Evolutionary conservation across 2,888 invertebrate species (phyloP), one percentile per base, ranked within the genome.

Genomic region (Dryocosmus kuriphilus): DNA sequence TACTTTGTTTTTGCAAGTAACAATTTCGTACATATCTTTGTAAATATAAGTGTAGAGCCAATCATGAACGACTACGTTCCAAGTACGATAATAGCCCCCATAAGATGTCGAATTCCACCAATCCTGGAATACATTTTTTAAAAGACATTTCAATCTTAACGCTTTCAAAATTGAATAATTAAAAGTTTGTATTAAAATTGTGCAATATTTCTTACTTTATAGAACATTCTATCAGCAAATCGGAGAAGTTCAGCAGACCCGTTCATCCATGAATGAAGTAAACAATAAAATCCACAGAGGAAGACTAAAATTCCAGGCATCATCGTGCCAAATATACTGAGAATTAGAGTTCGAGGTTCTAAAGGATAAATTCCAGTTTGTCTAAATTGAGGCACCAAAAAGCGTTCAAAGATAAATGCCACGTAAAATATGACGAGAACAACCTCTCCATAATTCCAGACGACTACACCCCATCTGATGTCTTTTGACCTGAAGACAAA

Each of bases 51-150:
- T 95, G 86, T 97, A 96, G 0, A 99, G 93, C 98, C 98, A 99
- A 85, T 98, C 97, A 90, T 98, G 97, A 0, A 99, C 98, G 0
- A 98, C 95, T 22, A 97, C 94, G 91, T 99, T 99, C 99, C 99
- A 99, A 6, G 96, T 96, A n/a, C 98, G 94, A 91, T 97, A 98
- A 91, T 95, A 99, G 19, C 93, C 93, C 0, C 95, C 94, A 91
- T 95, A 98, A n/a, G 95, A 95, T 0, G 95, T 95, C 2, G 96
- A 94, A 76, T 97, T 98, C 99, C 98, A 99, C 98, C 98, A 99
- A 88, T 97, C 97, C 95, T 98, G 88, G 9, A 77, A 71, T n/a
- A n/a, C n/a, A n/a, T n/a, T n/a, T n/a, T n/a, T n/a, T n/a, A n/a
- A n/a, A n/a, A n/a, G n/a, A n/a, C n/a, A n/a, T n/a, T n/a, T n/a